Percentiles rank a stretch among this genome's conserved stretches.
phyloP scores from a whole-genome alignment of 2,888 invertebrate species.

The Pyrrhosoma nymphula region DNA sequence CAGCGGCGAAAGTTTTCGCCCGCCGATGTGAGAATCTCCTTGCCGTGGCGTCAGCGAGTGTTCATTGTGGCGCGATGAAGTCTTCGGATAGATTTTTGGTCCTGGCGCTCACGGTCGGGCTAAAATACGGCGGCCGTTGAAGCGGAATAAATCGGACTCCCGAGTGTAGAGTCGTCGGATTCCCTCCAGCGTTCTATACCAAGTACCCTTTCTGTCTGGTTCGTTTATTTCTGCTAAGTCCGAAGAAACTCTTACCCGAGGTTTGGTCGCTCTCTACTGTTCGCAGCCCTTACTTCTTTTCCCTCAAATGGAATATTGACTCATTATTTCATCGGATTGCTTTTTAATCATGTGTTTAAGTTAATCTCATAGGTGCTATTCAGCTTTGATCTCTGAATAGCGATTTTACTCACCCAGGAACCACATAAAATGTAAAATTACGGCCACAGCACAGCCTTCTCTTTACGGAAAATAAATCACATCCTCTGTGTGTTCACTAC shows the following conservation, averaged over 20 bases:
- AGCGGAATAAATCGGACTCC: not conserved
- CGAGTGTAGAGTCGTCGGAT: not conserved
- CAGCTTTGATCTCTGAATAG: too few relatives aligned
- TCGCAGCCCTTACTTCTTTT: too few relatives aligned
- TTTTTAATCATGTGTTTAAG: too few relatives aligned
- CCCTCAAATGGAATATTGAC: too few relatives aligned
- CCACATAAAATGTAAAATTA: too few relatives aligned
- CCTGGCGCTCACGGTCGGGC: not conserved
- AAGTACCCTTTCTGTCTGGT: not conserved
- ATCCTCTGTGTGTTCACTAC: too few relatives aligned
- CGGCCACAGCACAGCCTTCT: too few relatives aligned
- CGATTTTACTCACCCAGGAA: too few relatives aligned
- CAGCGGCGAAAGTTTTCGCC: not conserved
- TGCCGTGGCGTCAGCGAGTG: not conserved
- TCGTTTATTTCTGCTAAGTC: not conserved
- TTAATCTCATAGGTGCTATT: too few relatives aligned
- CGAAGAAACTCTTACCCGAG: not conserved
- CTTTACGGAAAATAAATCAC: too few relatives aligned
- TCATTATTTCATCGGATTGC: too few relatives aligned
- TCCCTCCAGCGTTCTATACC: not conserved
- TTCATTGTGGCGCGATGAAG: not conserved
- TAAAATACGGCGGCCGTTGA: not conserved
- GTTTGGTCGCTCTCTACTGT: not conserved
- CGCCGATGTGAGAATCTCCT: not conserved
- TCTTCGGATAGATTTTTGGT: not conserved